Evolutionary conservation across 2,113 vertebrate genomes (phyloP).

Genomic region (Todiramphus saurophagus): DNA sequence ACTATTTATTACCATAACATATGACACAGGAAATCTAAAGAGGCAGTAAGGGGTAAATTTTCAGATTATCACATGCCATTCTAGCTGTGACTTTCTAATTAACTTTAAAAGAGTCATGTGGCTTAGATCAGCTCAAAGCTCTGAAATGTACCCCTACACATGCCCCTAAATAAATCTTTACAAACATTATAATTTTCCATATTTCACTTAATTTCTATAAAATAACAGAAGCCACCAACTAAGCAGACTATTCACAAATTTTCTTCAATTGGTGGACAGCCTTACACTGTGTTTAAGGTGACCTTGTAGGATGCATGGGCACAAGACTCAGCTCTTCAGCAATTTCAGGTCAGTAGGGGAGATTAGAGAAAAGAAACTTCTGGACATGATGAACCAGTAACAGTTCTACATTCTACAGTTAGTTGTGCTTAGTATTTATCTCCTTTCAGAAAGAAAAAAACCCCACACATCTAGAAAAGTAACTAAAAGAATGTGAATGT

Average conservation of each 20-base stretch:
- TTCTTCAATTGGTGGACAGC: background rate
- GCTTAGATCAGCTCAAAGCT: background rate
- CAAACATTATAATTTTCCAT: background rate
- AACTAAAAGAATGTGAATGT: background rate
- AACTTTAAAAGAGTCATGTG: constrained; percentile 16
- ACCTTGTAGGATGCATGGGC: background rate
- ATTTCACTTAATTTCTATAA: constrained; percentile 2
- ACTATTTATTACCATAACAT: constrained; percentile 47
- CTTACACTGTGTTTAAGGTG: background rate
- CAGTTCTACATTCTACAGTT: background rate
- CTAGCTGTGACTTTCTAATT: constrained; percentile 52
- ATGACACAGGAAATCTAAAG: constrained; percentile 42
- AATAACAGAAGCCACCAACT: background rate
- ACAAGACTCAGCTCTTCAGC: background rate
- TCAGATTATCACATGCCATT: constrained; percentile 50
- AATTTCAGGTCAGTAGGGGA: background rate
- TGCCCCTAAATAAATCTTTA: background rate
- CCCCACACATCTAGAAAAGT: background rate
- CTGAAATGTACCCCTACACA: background rate
- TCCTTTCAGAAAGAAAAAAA: background rate
- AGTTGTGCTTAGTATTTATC: background rate
- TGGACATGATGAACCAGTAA: background rate
- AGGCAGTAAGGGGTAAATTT: constrained; percentile 54
- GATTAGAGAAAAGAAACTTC: background rate
- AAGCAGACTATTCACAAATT: background rate